A percentile compares a stretch with the other conserved stretches of the same genome.
Conservation (phyloP, 1,140 invertebrate species). For the Artemia franciscana region DNA sequence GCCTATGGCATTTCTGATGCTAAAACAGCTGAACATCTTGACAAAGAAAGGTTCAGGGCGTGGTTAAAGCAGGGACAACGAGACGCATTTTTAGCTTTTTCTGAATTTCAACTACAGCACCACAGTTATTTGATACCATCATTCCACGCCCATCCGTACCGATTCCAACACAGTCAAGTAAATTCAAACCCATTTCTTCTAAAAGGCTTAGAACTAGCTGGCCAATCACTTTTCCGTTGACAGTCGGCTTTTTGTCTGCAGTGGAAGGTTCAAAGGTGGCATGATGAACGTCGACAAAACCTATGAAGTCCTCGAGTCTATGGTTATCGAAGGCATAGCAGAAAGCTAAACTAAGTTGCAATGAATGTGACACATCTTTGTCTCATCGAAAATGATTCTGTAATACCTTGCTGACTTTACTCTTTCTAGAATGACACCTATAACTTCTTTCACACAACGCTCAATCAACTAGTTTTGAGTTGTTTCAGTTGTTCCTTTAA, state of each 20-base stretch:
- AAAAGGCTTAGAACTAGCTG: neutral
- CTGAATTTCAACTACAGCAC: constrained; percentile 11
- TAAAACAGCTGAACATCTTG: too few relatives aligned
- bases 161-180: neutral
- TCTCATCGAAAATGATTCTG: constrained; percentile 17
- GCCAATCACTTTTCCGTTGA: constrained; percentile 5
- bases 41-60: neutral
- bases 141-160: neutral
- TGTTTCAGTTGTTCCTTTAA: constrained; percentile 14
- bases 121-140: constrained; percentile 3
- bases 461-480: constrained; percentile 17
- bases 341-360: constrained; percentile 14
- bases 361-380: constrained; percentile 14
- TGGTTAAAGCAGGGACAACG: neutral
- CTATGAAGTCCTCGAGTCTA: constrained; percentile 9
- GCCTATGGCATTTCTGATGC: too few relatives aligned
- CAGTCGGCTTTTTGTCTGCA: neutral
- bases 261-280: neutral
- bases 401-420: constrained; percentile 12
- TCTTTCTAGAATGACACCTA: constrained; percentile 11
- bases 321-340: constrained; percentile 11
- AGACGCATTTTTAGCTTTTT: constrained; percentile 9
- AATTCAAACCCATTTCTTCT: neutral
- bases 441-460: constrained; percentile 13
- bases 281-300: neutral